Evolutionary conservation across 1,140 invertebrate species (phyloP).

Genomic region (Eupristina koningsbergeri): DNA sequence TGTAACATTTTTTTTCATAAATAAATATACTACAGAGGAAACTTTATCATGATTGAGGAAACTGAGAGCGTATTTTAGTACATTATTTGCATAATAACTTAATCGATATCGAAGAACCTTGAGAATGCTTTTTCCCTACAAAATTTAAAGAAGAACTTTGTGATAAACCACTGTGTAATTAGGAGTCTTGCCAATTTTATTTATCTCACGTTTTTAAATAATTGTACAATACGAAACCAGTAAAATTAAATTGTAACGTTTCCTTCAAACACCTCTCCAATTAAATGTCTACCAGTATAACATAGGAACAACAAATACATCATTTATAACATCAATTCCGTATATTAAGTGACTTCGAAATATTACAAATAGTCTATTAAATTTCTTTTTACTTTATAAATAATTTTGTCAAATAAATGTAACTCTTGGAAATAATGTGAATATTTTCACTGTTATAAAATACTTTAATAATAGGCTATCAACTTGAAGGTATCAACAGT

Average conservation of each 20-base stretch:
- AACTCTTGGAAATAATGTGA: no score
- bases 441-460: no score
- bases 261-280: background rate
- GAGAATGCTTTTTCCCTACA: background rate
- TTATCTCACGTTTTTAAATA: background rate
- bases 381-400: no score
- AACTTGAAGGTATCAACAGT: no score
- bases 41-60: background rate
- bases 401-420: no score
- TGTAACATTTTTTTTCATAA: background rate
- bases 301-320: background rate
- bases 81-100: conserved; percentile 7
- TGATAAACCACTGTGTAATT: background rate
- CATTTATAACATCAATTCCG: background rate
- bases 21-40: background rate
- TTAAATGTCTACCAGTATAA: background rate
- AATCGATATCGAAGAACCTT: background rate
- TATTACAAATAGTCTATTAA: no score
- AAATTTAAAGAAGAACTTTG: background rate
- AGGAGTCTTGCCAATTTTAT: background rate
- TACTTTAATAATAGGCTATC: no score
- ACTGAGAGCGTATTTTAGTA: background rate
- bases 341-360: no score
- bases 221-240: background rate
- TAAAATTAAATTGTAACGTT: background rate